phyloP scores from a whole-genome alignment of 2,797 vertebrate genomes.

The Sphaeramia orbicularis region DNA sequence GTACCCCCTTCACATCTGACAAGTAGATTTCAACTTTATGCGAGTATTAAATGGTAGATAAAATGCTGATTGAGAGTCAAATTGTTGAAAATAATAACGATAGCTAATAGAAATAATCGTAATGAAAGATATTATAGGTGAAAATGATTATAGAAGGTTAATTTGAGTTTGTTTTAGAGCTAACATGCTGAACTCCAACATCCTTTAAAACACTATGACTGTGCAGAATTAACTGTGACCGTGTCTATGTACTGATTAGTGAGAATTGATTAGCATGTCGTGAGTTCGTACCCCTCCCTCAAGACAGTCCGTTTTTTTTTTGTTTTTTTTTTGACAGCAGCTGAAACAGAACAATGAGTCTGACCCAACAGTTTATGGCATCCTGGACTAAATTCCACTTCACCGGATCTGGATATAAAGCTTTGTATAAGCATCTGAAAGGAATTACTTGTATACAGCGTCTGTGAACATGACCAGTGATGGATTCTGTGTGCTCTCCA shows the following conservation, averaged over 20 bases:
- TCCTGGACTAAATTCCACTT: constrained; percentile 24
- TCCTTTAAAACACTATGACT: not conserved
- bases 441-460: constrained; percentile 24
- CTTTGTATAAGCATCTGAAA: constrained; percentile 18
- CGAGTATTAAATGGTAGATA: too few relatives aligned
- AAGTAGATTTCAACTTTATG: too few relatives aligned
- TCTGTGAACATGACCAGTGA: constrained; percentile 45
- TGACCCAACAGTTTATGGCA: constrained; percentile 10
- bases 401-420: constrained; percentile 18
- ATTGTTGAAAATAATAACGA: too few relatives aligned
- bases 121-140: too few relatives aligned
- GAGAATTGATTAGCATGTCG: not conserved
- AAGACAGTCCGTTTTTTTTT: too few relatives aligned
- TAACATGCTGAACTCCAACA: not conserved
- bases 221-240: not conserved
- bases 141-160: too few relatives aligned
- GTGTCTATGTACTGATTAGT: not conserved
- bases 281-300: not conserved
- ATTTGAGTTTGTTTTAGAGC: not conserved
- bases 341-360: constrained; percentile 3
- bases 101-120: too few relatives aligned
- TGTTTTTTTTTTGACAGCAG: constrained; percentile 17
- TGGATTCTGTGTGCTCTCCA: constrained; percentile 45
- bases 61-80: too few relatives aligned
- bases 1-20: too few relatives aligned